A percentile compares a stretch with the other conserved stretches of the same genome.
Evolutionary conservation across 2,888 invertebrate genomes (phyloP).

Genomic region (Scaptomyza polygonia): DNA sequence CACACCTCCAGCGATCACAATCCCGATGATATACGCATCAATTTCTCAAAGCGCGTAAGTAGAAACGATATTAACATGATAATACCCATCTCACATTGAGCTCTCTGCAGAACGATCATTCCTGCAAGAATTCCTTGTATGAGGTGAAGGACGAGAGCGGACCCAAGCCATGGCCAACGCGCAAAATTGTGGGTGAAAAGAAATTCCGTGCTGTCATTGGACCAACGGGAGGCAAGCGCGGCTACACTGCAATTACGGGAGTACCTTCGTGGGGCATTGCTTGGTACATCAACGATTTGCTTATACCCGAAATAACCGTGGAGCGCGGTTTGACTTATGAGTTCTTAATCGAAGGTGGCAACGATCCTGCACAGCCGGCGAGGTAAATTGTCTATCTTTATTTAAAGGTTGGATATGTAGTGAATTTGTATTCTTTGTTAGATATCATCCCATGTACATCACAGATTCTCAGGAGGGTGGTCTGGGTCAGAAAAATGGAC

Average conservation of each 20-base stretch:
- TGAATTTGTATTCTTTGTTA: conserved; percentile 58
- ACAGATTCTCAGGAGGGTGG: conserved; percentile 94
- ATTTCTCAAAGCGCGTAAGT: conserved; percentile 88
- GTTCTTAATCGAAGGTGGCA: conserved; percentile 94
- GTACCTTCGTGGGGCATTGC: conserved; percentile 94
- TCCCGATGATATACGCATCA: conserved; percentile 89
- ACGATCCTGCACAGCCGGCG: conserved; percentile 91
- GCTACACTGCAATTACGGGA: conserved; percentile 92
- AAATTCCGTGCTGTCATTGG: conserved; percentile 91
- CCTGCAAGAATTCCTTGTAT: conserved; percentile 89
- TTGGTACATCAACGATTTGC: conserved; percentile 95
- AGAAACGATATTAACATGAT: neutral
- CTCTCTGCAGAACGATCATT: conserved; percentile 87
- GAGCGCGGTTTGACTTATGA: conserved; percentile 94
- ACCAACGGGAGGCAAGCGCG: conserved; percentile 92
- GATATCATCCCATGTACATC: conserved; percentile 96
- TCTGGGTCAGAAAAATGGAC: conserved; percentile 90
- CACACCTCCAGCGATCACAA: conserved; percentile 83
- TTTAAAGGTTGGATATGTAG: fast-evolving
- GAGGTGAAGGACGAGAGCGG: conserved; percentile 86
- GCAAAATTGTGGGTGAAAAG: conserved; percentile 87
- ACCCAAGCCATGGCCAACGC: conserved; percentile 89
- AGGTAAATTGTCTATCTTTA: conserved; percentile 84
- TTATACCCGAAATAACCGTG: conserved; percentile 95
- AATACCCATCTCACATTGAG: neutral